Evolutionary conservation across 1,140 invertebrate species (phyloP), one percentile per base, ranked within the genome.

Genomic region (Thereuonema tuberculata): DNA sequence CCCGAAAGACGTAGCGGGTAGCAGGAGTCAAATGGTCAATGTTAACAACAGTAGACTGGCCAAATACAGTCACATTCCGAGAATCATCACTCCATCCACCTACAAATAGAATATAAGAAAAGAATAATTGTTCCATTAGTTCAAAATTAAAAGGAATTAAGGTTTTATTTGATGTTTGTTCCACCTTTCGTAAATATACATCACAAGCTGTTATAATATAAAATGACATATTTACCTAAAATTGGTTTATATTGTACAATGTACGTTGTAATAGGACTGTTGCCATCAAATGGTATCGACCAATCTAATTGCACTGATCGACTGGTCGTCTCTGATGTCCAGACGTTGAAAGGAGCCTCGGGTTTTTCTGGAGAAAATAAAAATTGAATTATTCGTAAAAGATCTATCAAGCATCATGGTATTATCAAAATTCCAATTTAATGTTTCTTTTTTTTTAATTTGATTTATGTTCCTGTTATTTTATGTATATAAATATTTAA

Each of bases 21-120:
- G 93, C 89, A 17, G 94, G 93, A 67, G 86, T 81, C 0, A 98
- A 75, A 70, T 87, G 91, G 66, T 86, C 87, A 1, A 93, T 88
- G 58, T 86, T 86, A 54, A 88, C 88, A 72, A 90, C 84, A 56
- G 85, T 90, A 65, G 89, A 84, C 60, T 88, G 82, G 49, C 87
- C 87, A 31, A 89, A 87, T 17, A 91, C 86, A 25, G 29, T 63
- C 15, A 50, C 15, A 29, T 29, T 63, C 9, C 31, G 49, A 17
- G 43, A 43, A 62, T 58, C 62, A 59, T 60, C 25, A 50, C 26
- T 56, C 65, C 61, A 65, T 50, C 58, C 54, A 46, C 58, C 62
- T 66, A 50, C 53, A 56, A 24, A 46, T n/a, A n/a, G n/a, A n/a
- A n/a, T n/a, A n/a, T 17, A 23, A n/a, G n/a, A n/a, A n/a, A n/a